Evolutionary conservation across 1,140 invertebrate species (phyloP).

Genomic region (Eubasilissa regina): DNA sequence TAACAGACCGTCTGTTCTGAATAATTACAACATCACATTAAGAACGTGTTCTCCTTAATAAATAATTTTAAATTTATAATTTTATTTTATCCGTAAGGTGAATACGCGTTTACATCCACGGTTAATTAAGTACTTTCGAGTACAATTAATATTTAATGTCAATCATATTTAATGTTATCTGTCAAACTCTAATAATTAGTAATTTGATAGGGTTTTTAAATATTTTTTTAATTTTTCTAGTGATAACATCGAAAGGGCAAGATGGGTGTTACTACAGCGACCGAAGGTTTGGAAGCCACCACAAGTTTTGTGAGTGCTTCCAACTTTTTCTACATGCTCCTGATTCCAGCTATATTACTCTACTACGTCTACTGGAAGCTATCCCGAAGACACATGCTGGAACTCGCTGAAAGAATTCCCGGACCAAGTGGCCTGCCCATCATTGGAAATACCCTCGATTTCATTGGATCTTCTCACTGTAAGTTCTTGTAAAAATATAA

Average conservation of each 20-base stretch:
- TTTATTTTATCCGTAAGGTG: too few species aligned
- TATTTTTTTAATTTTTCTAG: not conserved
- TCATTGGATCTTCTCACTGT: constrained; percentile 79
- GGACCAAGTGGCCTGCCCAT: constrained; percentile 80
- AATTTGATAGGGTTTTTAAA: too few species aligned
- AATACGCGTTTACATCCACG: too few species aligned
- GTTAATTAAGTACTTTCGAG: too few species aligned
- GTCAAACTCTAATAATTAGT: too few species aligned
- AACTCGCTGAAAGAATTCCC: constrained; percentile 80
- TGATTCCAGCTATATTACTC: constrained; percentile 78
- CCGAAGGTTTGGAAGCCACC: constrained; percentile 30
- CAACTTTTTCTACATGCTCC: constrained; percentile 78
- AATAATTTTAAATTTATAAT: too few species aligned
- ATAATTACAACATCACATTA: too few species aligned
- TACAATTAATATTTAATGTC: too few species aligned
- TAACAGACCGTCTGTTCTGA: too few species aligned
- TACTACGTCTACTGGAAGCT: constrained; percentile 83
- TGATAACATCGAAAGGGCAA: not conserved
- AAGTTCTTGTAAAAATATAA: constrained; percentile 57
- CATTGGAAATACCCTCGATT: constrained; percentile 81
- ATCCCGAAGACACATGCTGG: constrained; percentile 78
- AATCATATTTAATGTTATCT: too few species aligned
- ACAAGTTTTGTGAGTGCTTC: constrained; percentile 66
- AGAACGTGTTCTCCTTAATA: too few species aligned
- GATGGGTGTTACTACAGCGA: constrained; percentile 53